These are phyloP conservation scores for Reinhardtius hippoglossoides DNA, from an alignment of 2,113 vertebrate genomes.

Conservation along the genomic window DNA sequence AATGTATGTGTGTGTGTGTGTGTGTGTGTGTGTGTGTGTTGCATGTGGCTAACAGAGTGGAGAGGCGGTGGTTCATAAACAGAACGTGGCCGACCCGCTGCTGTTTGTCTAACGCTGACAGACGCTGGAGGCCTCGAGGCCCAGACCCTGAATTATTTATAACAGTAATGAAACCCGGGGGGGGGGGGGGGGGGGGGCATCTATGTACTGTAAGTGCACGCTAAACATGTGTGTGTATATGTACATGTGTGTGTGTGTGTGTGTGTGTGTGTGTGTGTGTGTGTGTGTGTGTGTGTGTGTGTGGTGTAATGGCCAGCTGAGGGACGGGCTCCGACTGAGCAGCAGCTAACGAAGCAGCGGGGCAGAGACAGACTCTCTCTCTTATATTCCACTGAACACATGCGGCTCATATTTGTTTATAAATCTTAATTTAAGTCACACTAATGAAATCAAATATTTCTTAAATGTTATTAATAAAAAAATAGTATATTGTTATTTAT, in stretches of 20 bases:
- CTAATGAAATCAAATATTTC: no score
- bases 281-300: conserved; percentile 24
- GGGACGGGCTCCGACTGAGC: conserved; percentile 20
- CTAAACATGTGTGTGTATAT: conserved; percentile 36
- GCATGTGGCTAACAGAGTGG: conserved; percentile 38
- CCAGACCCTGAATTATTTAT: conserved; percentile 62
- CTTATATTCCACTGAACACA: no score
- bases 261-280: conserved; percentile 29
- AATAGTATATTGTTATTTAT: no score
- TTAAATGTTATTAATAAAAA: not conserved
- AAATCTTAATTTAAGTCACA: no score
- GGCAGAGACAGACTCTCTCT: conserved; percentile 12
- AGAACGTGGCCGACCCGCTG: conserved; percentile 22
- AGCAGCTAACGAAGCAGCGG: conserved; percentile 43
- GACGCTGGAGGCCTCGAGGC: conserved; percentile 10
- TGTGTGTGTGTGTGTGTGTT: not conserved
- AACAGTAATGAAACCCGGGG: conserved; percentile 47
- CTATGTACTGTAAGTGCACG: conserved; percentile 28
- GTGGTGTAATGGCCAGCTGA: conserved; percentile 33
- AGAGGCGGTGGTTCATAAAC: conserved; percentile 55
- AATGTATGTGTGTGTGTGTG: not conserved
- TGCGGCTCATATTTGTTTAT: no score
- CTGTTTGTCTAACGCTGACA: conserved; percentile 53
- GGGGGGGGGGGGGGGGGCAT: not conserved
- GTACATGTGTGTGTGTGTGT: conserved; percentile 22